These are phyloP conservation scores for Octonoba sinensis DNA, from an alignment of 2,888 invertebrate species.

Conservation along the genomic window DNA sequence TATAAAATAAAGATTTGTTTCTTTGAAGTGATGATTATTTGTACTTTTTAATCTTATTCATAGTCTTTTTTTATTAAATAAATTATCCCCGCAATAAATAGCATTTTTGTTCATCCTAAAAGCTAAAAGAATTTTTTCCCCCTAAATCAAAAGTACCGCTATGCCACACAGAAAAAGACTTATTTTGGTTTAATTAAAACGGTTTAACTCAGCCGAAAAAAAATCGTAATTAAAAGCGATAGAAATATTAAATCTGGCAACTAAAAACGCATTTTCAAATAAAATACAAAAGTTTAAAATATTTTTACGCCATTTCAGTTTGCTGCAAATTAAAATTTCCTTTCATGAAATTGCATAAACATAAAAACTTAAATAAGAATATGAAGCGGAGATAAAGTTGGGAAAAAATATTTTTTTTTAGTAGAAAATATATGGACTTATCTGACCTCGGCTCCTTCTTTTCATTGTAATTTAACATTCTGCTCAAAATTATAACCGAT, in stretches of 20 bases:
- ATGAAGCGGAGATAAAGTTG: neutral
- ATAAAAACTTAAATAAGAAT: slow-evolving; percentile 20
- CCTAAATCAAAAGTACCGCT: too few species aligned
- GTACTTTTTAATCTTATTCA: neutral
- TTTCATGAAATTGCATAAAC: slow-evolving; percentile 21
- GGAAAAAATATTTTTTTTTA: slow-evolving; percentile 1
- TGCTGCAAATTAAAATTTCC: slow-evolving; percentile 53
- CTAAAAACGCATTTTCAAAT: too few species aligned
- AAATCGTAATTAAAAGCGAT: too few species aligned
- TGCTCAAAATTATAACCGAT: slow-evolving; percentile 43
- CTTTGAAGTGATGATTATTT: slow-evolving; percentile 5
- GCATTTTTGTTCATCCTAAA: slow-evolving; percentile 6
- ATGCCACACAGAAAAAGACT: too few species aligned
- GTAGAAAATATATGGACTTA: slow-evolving; percentile 22
- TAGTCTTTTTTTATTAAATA: neutral
- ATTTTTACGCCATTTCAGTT: slow-evolving; percentile 44
- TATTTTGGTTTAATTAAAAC: too few species aligned
- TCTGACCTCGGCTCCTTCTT: slow-evolving; percentile 34
- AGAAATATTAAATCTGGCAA: too few species aligned
- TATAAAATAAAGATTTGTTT: neutral
- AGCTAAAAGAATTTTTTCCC: too few species aligned
- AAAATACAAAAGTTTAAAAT: slow-evolving; percentile 14
- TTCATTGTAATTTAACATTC: slow-evolving; percentile 38
- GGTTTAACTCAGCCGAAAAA: too few species aligned
- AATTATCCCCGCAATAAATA: slow-evolving; percentile 9